Percentiles rank a stretch among this genome's conserved stretches.
These are phyloP conservation scores for Mirounga angustirostris DNA, from an alignment of 2,113 vertebrate genomes.

Conservation along the genomic window DNA sequence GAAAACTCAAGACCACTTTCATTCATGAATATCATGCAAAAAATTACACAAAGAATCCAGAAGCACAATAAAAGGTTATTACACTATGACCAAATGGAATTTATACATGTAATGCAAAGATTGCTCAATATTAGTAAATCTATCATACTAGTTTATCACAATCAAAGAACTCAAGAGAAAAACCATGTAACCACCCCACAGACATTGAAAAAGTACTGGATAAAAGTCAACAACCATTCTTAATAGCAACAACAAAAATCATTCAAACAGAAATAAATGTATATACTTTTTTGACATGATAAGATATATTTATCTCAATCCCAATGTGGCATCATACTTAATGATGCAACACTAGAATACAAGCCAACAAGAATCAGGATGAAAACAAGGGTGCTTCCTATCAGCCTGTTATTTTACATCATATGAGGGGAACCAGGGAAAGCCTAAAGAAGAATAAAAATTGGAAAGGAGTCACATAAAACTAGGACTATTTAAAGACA, in stretches of 20 bases:
- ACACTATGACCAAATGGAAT: not conserved
- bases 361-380: not conserved
- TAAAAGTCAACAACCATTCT: not conserved
- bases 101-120: not conserved
- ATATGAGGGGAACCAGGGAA: not conserved
- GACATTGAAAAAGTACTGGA: not conserved
- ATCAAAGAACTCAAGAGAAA: slow-evolving; percentile 9
- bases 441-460: not conserved
- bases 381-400: not conserved
- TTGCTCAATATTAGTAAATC: not conserved
- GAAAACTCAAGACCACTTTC: slow-evolving; percentile 25
- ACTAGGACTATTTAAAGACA: not conserved
- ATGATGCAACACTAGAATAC: not conserved
- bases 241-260: not conserved
- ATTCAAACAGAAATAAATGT: not conserved
- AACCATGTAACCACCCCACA: not conserved
- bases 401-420: not conserved
- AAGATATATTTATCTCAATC: not conserved
- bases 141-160: not conserved
- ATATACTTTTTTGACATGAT: not conserved
- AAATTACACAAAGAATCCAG: not conserved
- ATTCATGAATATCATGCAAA: slow-evolving; percentile 34
- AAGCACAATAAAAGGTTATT: not conserved
- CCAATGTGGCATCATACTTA: not conserved
- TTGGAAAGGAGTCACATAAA: not conserved